These are phyloP conservation scores for Limnephilus auricula DNA, from an alignment of 2,888 invertebrate genomes.

Conservation along the genomic window DNA sequence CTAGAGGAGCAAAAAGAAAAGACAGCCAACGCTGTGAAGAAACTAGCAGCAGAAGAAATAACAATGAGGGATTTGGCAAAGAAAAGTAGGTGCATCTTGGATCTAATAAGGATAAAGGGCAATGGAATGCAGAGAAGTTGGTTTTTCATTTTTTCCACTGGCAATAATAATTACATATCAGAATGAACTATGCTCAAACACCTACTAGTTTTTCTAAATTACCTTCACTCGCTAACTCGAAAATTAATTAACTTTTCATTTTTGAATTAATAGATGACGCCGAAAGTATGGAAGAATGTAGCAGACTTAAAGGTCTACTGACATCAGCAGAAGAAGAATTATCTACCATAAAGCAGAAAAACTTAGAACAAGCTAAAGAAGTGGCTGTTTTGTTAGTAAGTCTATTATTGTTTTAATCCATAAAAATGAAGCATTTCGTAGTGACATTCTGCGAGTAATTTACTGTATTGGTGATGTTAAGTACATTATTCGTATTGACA, in stretches of 20 bases:
- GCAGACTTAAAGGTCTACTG: neutral
- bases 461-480: neutral
- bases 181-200: neutral
- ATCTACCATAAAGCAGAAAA: neutral
- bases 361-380: neutral
- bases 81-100: conserved; percentile 5
- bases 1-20: neutral
- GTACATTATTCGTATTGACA: neutral
- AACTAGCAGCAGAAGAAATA: neutral
- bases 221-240: neutral
- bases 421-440: too few species aligned
- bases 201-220: neutral
- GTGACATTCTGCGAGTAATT: too few species aligned
- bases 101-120: neutral
- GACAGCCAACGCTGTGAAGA: neutral
- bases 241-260: neutral
- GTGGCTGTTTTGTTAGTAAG: neutral
- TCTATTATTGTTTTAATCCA: neutral
- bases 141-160: neutral
- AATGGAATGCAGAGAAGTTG: neutral
- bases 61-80: neutral
- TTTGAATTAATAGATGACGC: neutral
- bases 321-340: neutral
- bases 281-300: neutral
- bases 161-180: neutral